Evolutionary conservation across 2,797 vertebrate species (phyloP).

Genomic region (Cryptoblepharus egeriae): DNA sequence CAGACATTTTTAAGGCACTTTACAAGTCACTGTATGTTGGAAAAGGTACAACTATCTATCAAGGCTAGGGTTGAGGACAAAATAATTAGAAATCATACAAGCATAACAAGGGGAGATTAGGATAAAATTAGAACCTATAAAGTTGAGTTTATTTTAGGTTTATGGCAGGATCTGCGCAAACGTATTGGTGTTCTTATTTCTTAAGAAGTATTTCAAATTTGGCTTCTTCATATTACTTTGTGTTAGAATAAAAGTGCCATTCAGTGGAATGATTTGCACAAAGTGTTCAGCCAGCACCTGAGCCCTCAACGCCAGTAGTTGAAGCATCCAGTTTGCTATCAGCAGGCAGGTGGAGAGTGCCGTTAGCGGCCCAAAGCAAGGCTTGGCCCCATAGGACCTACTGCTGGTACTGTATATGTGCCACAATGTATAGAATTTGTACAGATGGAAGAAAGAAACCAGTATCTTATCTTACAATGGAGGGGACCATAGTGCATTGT

Average conservation of each 20-base stretch:
- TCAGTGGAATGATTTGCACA: background rate
- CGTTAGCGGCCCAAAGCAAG: too few species aligned
- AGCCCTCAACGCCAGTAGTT: too few species aligned
- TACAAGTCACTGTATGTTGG: conserved; percentile 68
- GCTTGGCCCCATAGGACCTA: too few species aligned
- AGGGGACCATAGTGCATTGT: too few species aligned
- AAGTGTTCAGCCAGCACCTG: background rate
- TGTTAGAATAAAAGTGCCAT: background rate
- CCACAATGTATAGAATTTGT: too few species aligned
- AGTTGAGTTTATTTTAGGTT: conserved; percentile 60
- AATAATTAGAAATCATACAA: conserved; percentile 82
- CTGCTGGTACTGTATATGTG: too few species aligned
- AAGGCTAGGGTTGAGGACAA: conserved; percentile 74
- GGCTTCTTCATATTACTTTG: background rate
- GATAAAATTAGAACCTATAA: conserved; percentile 75
- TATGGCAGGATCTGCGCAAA: conserved; percentile 45
- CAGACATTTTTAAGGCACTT: conserved; percentile 71
- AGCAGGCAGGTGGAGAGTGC: too few species aligned
- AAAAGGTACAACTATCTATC: conserved; percentile 75
- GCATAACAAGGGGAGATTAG: conserved; percentile 75
- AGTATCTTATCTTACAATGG: too few species aligned
- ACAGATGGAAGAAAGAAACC: too few species aligned
- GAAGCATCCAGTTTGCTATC: too few species aligned
- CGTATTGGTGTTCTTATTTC: conserved; percentile 41
- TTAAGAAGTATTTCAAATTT: conserved; percentile 37